Evolutionary conservation across 2,888 invertebrate genomes (phyloP), one percentile per base, ranked within the genome.

Genomic region (Bugulina stolonifera): DNA sequence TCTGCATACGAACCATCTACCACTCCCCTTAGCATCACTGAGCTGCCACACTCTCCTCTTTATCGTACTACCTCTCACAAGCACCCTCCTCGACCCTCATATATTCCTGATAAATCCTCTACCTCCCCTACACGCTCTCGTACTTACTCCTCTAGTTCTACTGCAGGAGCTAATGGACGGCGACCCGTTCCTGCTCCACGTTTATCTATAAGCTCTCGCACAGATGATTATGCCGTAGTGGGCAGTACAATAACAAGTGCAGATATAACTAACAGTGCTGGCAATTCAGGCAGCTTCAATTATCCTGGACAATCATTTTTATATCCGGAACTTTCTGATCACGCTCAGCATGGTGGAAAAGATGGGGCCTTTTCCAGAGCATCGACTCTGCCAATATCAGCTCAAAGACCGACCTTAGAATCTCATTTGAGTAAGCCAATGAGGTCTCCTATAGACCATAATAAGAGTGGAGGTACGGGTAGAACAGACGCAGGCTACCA

Each of bases 101-200:
- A 5, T 32, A 5, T 18, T 43, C 27, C 64, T 32, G 55, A 55
- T 23, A 27, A 32, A 25, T 22, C 22, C 14, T 10, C 18, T 14
- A 2, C 64, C 14, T n/a, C 57, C 14, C 5, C 23, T 25, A 14
- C 14, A n/a, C 64, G 64, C n/a, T 32, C 64, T 25, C 27, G 64
- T 14, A 64, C 64, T 64, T 27, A 25, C 64, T 64, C 64, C 29
- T 23, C 55, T 25, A 64, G 25, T 32, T 64, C 64, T 29, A 32
- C 3, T 27, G 18, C 64, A 29, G 64, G 64, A 10, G 27, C 32
- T 32, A 64, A 64, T 64, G 64, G 64, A 10, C 22, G 64, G n/a
- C 64, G 64, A 14, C 64, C 64, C 32, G 64, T 64, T 64, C 64
- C 64, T 25, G 64, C 64, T 25, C 64, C 64, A 14, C 64, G 64